Percentiles rank a stretch among this genome's conserved stretches.
phyloP scores from a whole-genome alignment of 2,113 vertebrate species.

The Cygnus atratus region DNA sequence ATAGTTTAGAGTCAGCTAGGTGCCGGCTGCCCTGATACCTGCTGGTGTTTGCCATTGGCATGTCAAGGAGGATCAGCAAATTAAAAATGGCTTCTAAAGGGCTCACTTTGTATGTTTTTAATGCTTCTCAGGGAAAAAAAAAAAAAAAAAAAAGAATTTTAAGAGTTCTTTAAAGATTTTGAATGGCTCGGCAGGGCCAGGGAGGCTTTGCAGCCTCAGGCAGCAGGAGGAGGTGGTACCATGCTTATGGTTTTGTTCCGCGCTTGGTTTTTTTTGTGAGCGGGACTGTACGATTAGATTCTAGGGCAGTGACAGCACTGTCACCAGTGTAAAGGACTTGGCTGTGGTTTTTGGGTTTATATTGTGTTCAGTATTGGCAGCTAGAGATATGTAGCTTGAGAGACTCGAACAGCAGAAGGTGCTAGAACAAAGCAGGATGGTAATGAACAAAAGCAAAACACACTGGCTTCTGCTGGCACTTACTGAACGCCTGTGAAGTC shows the following conservation, averaged over 20 bases:
- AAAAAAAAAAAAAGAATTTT: background rate
- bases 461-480: background rate
- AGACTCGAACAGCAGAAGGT: background rate
- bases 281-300: background rate
- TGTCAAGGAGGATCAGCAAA: constrained; percentile 43
- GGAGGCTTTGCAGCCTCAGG: too few relatives aligned
- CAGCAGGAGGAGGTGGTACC: background rate
- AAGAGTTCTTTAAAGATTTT: background rate
- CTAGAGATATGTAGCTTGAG: background rate
- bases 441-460: background rate
- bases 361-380: background rate
- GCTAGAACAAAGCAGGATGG: background rate
- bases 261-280: background rate
- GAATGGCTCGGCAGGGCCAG: background rate
- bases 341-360: background rate
- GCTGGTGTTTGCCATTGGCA: constrained; percentile 10
- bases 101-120: constrained; percentile 47
- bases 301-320: background rate
- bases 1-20: constrained; percentile 7
- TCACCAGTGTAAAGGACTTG: background rate
- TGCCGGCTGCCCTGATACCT: background rate
- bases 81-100: constrained; percentile 62
- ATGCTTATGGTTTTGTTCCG: background rate
- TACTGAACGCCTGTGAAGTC: background rate
- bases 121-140: constrained; percentile 39